Conservation (phyloP, 2,888 invertebrate species). For the Gisinianus flammeolus region DNA sequence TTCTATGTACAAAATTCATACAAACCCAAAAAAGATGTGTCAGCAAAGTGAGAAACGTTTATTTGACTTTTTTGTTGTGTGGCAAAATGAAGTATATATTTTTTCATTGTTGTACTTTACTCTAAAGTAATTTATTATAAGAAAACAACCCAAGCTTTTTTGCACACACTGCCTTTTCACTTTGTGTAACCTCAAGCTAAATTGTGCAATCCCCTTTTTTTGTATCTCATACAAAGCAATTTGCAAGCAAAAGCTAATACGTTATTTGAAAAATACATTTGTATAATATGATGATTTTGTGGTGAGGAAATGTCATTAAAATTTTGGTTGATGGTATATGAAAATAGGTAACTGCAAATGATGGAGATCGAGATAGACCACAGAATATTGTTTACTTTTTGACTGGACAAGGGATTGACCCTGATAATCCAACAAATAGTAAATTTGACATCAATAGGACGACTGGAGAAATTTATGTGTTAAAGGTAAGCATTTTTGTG, state of each 20-base stretch:
- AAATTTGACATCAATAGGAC: constrained; percentile 96
- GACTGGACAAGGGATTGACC: constrained; percentile 94
- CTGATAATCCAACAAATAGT: constrained; percentile 91
- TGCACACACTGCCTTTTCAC: not conserved
- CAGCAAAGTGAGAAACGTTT: no score
- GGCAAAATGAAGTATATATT: no score
- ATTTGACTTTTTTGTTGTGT: no score
- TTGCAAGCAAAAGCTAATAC: not conserved
- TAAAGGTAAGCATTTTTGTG: constrained; percentile 74
- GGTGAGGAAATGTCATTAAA: not conserved
- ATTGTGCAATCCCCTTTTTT: not conserved
- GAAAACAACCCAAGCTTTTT: not conserved
- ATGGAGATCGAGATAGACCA: constrained; percentile 92
- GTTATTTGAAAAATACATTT: not conserved
- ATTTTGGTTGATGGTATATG: constrained; percentile 3
- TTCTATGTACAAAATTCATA: no score
- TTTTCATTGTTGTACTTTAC: not conserved
- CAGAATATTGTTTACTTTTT: constrained; percentile 95
- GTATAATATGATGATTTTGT: not conserved
- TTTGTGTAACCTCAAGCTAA: not conserved
- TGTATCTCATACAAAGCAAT: not conserved
- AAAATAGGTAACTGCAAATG: constrained; percentile 88
- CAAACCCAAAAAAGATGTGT: no score
- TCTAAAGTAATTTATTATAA: not conserved
- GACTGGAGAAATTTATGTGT: constrained; percentile 92